Percentiles rank a stretch among this genome's conserved stretches.
Evolutionary conservation across 2,113 vertebrate genomes (phyloP).

Genomic region (Apaloderma vittatum): DNA sequence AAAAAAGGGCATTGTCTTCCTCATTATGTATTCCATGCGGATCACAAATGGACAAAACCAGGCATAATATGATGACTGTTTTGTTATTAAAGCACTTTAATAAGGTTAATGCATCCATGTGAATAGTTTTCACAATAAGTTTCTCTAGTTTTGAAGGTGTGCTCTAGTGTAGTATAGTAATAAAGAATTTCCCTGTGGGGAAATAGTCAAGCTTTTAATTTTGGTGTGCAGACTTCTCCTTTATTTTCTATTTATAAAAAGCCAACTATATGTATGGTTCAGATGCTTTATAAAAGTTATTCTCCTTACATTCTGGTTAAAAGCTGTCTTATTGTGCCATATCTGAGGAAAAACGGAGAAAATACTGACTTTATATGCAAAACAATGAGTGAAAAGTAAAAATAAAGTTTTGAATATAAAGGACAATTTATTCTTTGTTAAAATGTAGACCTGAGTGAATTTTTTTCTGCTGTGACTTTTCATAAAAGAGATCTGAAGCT

Average conservation of each 20-base stretch:
- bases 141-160: constrained; percentile 53
- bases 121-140: constrained; percentile 64
- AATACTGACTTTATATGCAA: constrained; percentile 13
- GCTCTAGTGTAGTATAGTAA: constrained; percentile 19
- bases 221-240: constrained; percentile 5
- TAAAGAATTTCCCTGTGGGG: constrained; percentile 56
- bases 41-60: constrained; percentile 78
- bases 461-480: constrained; percentile 16
- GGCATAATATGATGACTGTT: constrained; percentile 70
- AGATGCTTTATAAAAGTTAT: background rate
- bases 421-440: constrained; percentile 27
- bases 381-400: constrained; percentile 29
- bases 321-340: constrained; percentile 9
- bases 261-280: background rate
- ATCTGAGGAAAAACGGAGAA: background rate
- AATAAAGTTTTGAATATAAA: constrained; percentile 29
- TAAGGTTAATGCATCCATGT: constrained; percentile 67
- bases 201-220: constrained; percentile 63
- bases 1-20: constrained; percentile 71
- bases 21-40: constrained; percentile 73
- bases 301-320: background rate
- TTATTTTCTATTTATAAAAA: constrained; percentile 51
- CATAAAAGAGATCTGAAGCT: constrained; percentile 38
- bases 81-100: constrained; percentile 78
- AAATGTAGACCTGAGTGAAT: background rate